Conservation (phyloP, 2,888 invertebrate species). For the Ophraella communa region DNA sequence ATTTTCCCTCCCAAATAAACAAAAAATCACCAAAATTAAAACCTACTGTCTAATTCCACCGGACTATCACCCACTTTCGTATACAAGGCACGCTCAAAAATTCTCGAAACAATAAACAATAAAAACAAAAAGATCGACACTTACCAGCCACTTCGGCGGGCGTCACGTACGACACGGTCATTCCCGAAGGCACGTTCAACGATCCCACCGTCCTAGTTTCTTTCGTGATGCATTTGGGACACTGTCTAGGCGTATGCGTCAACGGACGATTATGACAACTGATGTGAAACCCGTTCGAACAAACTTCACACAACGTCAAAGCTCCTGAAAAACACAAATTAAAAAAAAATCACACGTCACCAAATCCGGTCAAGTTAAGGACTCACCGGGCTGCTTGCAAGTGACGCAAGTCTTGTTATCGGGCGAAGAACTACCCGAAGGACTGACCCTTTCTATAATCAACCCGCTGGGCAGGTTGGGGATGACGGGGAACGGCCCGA, state of each 20-base stretch:
- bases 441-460: constrained; percentile 63
- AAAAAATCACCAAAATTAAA: background rate
- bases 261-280: constrained; percentile 63
- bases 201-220: constrained; percentile 53
- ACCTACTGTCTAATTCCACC: background rate
- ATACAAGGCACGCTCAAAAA: constrained; percentile 4
- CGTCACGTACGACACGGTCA: constrained; percentile 53
- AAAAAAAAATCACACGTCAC: background rate
- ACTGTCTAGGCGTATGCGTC: constrained; percentile 59
- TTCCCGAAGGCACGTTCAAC: constrained; percentile 53
- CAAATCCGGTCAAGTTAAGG: background rate
- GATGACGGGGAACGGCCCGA: constrained; percentile 54
- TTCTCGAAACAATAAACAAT: too few species aligned
- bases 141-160: constrained; percentile 55
- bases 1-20: too few species aligned
- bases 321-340: constrained; percentile 52
- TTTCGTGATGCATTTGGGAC: constrained; percentile 60
- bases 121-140: constrained; percentile 19
- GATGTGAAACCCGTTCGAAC: constrained; percentile 62
- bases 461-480: constrained; percentile 63
- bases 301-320: constrained; percentile 61
- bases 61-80: background rate
- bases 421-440: constrained; percentile 51
- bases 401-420: constrained; percentile 59
- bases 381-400: constrained; percentile 62